Evolutionary conservation across 2,113 vertebrate genomes (phyloP).

Genomic region (Synodontis membranacea): DNA sequence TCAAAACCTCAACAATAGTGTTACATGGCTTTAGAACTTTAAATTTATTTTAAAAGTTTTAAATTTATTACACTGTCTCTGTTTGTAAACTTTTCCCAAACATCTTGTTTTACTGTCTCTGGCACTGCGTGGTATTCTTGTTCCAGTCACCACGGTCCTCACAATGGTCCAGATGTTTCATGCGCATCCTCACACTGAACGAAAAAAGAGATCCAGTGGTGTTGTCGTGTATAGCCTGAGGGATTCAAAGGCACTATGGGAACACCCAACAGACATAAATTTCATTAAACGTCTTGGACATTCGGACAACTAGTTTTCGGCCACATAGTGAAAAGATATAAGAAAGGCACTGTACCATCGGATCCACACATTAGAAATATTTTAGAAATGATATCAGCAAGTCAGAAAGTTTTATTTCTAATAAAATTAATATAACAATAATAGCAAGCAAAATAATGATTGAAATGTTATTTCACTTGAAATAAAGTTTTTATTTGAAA

Average conservation of each 20-base stretch:
- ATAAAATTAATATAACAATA: not conserved
- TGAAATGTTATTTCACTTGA: not conserved
- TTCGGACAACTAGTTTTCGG: not conserved
- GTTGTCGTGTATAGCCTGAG: not conserved
- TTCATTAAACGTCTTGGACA: not conserved
- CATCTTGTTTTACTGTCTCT: constrained; percentile 40
- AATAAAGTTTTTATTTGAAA: not conserved
- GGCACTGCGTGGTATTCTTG: not conserved
- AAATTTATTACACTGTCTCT: constrained; percentile 59
- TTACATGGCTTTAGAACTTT: constrained; percentile 63
- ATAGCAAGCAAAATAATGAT: not conserved
- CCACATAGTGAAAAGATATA: not conserved
- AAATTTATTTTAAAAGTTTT: too few relatives aligned
- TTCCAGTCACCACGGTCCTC: not conserved
- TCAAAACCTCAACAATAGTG: constrained; percentile 52
- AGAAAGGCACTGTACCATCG: not conserved
- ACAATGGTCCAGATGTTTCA: not conserved
- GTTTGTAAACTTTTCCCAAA: constrained; percentile 61
- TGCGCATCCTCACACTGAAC: not conserved
- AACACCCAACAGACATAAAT: not conserved
- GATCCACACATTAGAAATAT: not conserved
- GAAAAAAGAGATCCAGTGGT: not conserved
- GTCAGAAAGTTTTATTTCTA: not conserved
- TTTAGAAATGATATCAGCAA: not conserved
- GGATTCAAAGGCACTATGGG: not conserved